Base-by-base conservation (phyloP, 2,888 invertebrate genomes). In the Xylocampa areola region DNA sequence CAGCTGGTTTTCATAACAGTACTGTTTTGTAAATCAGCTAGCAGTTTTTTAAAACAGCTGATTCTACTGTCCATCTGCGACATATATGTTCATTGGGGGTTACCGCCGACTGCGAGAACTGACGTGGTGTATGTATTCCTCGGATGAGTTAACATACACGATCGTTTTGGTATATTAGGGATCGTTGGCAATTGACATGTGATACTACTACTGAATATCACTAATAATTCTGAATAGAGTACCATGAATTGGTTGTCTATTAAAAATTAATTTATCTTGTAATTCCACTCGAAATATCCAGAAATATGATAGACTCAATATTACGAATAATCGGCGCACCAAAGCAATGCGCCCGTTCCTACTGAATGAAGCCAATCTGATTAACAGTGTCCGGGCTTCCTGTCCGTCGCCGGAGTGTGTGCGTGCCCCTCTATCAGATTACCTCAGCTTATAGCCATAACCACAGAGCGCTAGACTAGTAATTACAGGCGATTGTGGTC, bases 401-500 rank as follows among this genome's bases (percentile, higher is more conserved):
- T 16, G 8, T 30, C 23, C 23, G 16, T 8, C 1, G 14, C 11
- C 17, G 27, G 25, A 29, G 39, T 10, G 17, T 39, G 30, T 55
- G 27, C 21, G 19, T 4, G n/a, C 47, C 23, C 52, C 64, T 44
- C 50, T 58, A 63, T 63, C 14, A 48, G 53, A 67, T 71, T 57
- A 60, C 49, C 47, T 37, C 13, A 53, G 48, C 36, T 67, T 37
- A 53, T 58, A 45, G n/a, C 49, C 21, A 50, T 52, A 63, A 63
- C 59, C 62, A 41, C 66, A 68, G 35, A 40, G 43, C 39, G 44
- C 50, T 53, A 40, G 33, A 40, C 25, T 39, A 59, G 68, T 69
- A 63, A 76, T 76, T 66, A 66, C 41, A 41, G 29, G 36, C 43
- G 43, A 60, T 58, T 67, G 60, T 27, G 67, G 55, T 52, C 16